These are phyloP conservation scores for Oryzias dopingdopingensis DNA, from an alignment of 2,797 vertebrate genomes.

Conservation along the genomic window DNA sequence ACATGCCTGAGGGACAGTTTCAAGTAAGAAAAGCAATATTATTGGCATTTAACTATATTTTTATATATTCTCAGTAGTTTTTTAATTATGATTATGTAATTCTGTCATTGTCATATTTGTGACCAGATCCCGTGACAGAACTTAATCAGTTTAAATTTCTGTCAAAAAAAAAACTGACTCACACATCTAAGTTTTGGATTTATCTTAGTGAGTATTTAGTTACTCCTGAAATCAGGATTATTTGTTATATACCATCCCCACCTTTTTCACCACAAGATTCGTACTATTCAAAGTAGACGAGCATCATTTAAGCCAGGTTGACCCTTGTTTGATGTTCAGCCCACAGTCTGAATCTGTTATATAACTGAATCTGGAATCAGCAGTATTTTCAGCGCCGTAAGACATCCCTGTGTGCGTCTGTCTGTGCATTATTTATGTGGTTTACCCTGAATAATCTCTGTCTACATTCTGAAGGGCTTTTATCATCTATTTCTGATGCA, in stretches of 20 bases:
- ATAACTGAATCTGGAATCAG: slow-evolving; percentile 29
- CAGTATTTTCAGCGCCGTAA: slow-evolving; percentile 12
- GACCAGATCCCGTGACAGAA: slow-evolving; percentile 15
- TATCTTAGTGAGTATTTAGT: slow-evolving; percentile 14
- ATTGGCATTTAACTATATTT: background rate
- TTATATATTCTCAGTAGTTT: too few species aligned
- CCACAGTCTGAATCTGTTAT: slow-evolving; percentile 32
- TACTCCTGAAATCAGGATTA: slow-evolving; percentile 3
- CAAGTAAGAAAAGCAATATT: slow-evolving; percentile 26
- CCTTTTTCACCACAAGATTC: slow-evolving; percentile 21
- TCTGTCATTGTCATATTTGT: slow-evolving; percentile 22
- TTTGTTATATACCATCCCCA: background rate
- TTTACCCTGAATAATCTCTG: slow-evolving; percentile 5
- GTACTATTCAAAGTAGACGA: slow-evolving; percentile 30
- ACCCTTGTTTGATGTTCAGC: slow-evolving; percentile 30
- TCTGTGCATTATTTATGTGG: slow-evolving; percentile 7
- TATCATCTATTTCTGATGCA: slow-evolving; percentile 1
- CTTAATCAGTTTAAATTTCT: slow-evolving; percentile 21
- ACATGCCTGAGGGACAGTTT: slow-evolving; percentile 18
- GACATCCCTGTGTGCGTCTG: slow-evolving; percentile 10
- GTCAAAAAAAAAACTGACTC: slow-evolving; percentile 19
- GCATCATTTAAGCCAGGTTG: slow-evolving; percentile 27
- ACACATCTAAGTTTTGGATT: slow-evolving; percentile 23
- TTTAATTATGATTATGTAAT: background rate
- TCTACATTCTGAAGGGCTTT: slow-evolving; percentile 5